A percentile compares a stretch with the other conserved stretches of the same genome.
phyloP scores from a whole-genome alignment of 2,888 invertebrate species.

The Acleris laterana region DNA sequence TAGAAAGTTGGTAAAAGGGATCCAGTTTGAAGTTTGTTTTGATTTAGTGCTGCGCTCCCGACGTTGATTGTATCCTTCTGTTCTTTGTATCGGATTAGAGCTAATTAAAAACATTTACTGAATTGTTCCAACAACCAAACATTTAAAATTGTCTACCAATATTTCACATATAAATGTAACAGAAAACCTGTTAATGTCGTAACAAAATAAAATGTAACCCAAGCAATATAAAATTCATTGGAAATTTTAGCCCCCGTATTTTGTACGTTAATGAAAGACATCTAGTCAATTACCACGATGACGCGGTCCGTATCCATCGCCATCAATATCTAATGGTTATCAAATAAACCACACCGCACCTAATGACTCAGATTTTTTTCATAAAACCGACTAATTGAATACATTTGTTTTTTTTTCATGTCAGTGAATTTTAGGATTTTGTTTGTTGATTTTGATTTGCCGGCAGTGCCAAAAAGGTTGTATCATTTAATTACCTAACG shows the following conservation, averaged over 20 bases:
- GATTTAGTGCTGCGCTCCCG: conserved; percentile 76
- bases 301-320: conserved; percentile 64
- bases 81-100: conserved; percentile 72
- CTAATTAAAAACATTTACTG: conserved; percentile 67
- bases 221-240: conserved; percentile 14
- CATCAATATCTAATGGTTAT: conserved; percentile 68
- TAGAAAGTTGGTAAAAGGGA: conserved; percentile 82
- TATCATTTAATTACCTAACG: conserved; percentile 47
- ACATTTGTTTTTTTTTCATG: conserved; percentile 27
- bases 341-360: conserved; percentile 68
- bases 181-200: not conserved
- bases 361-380: conserved; percentile 65
- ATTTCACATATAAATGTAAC: too few species aligned
- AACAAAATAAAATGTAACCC: conserved; percentile 8
- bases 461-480: conserved; percentile 14
- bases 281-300: conserved; percentile 65
- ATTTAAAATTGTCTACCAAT: not conserved
- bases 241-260: conserved; percentile 54
- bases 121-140: conserved; percentile 33
- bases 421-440: conserved; percentile 27
- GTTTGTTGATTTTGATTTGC: conserved; percentile 10
- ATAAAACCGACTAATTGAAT: conserved; percentile 59
- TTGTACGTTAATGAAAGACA: conserved; percentile 63
- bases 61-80: conserved; percentile 74
- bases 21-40: conserved; percentile 78